Base-by-base conservation (phyloP, 2,113 vertebrate species). In the Albula goreensis region DNA sequence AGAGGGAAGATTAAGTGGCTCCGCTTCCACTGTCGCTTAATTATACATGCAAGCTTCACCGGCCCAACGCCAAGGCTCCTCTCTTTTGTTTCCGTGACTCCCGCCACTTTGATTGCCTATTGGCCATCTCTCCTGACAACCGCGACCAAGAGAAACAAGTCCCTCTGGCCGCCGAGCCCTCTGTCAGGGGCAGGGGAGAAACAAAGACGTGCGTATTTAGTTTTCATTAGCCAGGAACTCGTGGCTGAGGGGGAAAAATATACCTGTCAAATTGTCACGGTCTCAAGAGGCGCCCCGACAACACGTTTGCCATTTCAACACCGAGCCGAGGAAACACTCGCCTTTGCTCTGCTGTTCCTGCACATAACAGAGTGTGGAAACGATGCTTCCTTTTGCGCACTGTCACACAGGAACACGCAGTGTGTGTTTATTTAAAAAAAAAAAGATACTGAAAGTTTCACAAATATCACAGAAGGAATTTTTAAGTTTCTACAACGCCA, bases 41-140 rank as follows among this genome's bases (percentile, higher is more conserved):
- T 98, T 97, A 97, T 96, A 97, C 94, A 96, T 96, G 96, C 95
- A 96, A 94, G 96, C 95, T 93, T 94, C 92, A 92, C 92, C 90
- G 92, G 91, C 95, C 93, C 94, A 94, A 92, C 5, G 79, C 48
- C 51, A 25, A 10, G 63, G 11, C 63, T 91, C 93, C 92, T 90
- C 89, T 92, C 66, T 95, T 96, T 97, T 96, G 93, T 95, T 96
- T 98, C 96, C 95, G 95, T 96, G 93, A 96, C 96, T 95, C 22
- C 92, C 94, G 93, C 92, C 95, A 91, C 96, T 96, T 19, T 95
- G 94, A 96, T 97, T 97, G 96, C 96, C 96, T 96, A 97, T 96
- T 97, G 97, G 96, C 95, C 96, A 96, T 97, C 97, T 97, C 95
- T 96, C 94, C 95, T 98, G 97, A 97, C 97, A 98, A 97, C 95